Base-by-base conservation (phyloP, 2,888 invertebrate genomes). In the Caenorhabditis sinica region DNA sequence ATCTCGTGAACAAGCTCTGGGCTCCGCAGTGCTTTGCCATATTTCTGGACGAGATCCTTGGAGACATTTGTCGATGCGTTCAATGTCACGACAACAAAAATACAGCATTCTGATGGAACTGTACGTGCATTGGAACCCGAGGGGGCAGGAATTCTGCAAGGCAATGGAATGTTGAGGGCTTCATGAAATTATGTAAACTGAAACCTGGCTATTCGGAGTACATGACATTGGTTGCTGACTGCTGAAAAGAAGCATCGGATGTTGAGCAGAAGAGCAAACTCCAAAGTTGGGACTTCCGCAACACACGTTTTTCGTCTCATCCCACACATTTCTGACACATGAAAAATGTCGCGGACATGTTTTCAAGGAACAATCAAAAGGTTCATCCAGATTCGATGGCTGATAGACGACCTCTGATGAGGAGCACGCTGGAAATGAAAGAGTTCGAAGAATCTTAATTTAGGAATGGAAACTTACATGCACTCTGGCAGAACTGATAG, bases 391-490 rank as follows among this genome's bases (percentile, higher is more conserved):
- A 15, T 86, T 80, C 5, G 88, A 85, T 11, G 86, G 75, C 63
- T 86, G 87, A 68, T 90, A 90, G 20, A 89, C 82, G 15, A 91
- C 85, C 80, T 91, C 91, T 0, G 89, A 88, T 28, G 89, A 84
- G 9, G 91, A 87, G 72, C 91, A 91, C 1, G 90, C 90, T 89
- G 79, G 51, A 88, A 53, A 2, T 2, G 13, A 40, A 6, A 11
- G n/a, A n/a, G n/a, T 23, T 25, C 20, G 13, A 36, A 9, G 6
- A 36, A 66, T 28, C 9, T 40, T 33, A 11, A 20, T 36, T 33
- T 68, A 15, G 13, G 6, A 20, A 25, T 36, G 30, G 13, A 11
- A 40, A 58, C 84, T 73, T 1, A 90, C 90, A 88, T 36, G 90
- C 90, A 66, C 90, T 88, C 36, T 89, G 86, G 77, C 91, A 91